A percentile compares a stretch with the other conserved stretches of the same genome.
These are phyloP conservation scores for Cerastoderma edule DNA, from an alignment of 2,888 invertebrate genomes.

Conservation along the genomic window DNA sequence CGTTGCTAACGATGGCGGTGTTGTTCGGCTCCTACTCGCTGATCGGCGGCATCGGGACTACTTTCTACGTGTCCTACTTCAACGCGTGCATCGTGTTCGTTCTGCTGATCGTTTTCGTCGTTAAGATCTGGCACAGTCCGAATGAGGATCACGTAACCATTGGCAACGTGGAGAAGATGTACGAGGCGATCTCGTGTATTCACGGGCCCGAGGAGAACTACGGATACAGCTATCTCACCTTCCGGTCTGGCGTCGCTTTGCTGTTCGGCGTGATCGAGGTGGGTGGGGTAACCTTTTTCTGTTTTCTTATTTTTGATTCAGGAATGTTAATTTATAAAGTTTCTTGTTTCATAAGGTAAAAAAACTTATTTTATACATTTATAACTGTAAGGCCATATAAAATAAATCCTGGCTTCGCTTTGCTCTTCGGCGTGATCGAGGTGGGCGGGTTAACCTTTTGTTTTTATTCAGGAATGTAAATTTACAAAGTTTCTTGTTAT, in stretches of 20 bases:
- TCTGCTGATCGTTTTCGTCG: constrained; percentile 78
- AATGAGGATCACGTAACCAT: constrained; percentile 68
- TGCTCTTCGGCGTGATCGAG: too few species aligned
- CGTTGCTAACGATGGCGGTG: constrained; percentile 78
- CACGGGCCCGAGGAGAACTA: constrained; percentile 78
- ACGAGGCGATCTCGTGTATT: constrained; percentile 74
- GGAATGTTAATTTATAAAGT: too few species aligned
- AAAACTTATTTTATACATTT: too few species aligned
- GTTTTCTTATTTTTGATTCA: too few species aligned
- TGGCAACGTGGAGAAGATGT: constrained; percentile 76
- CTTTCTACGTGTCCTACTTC: constrained; percentile 82
- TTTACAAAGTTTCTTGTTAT: too few species aligned
- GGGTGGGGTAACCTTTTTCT: too few species aligned
- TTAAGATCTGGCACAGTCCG: constrained; percentile 76
- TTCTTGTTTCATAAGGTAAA: too few species aligned
- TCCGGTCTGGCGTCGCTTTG: constrained; percentile 76
- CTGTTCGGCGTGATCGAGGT: constrained; percentile 80
- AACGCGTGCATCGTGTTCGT: constrained; percentile 81
- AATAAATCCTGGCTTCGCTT: too few species aligned
- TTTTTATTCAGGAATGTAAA: too few species aligned
- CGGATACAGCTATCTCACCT: constrained; percentile 77
- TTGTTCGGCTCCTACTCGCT: constrained; percentile 80
- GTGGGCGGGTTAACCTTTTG: too few species aligned
- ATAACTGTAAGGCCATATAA: too few species aligned
- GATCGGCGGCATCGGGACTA: constrained; percentile 81